Evolutionary conservation across 2,113 vertebrate genomes (phyloP).

Genomic region (Pomatostomus ruficeps): DNA sequence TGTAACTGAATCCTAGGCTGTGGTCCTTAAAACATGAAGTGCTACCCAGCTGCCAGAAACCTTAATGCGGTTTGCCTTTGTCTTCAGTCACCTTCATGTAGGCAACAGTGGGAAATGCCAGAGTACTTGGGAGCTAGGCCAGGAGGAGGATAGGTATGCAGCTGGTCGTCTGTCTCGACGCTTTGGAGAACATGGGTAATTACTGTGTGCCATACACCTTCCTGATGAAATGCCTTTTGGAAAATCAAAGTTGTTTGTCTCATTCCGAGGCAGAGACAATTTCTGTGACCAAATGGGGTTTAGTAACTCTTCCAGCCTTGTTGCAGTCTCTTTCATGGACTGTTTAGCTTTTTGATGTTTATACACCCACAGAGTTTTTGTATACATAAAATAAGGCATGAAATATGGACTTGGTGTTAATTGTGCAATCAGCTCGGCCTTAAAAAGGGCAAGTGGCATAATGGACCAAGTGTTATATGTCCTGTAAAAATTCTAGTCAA

Average conservation of each 20-base stretch:
- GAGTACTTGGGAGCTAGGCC: conserved; percentile 29
- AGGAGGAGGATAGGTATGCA: conserved; percentile 48
- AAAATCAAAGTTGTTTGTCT: conserved; percentile 12
- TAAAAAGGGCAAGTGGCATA: not conserved
- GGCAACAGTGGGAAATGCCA: conserved; percentile 21
- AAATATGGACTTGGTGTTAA: not conserved
- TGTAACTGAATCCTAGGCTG: conserved; percentile 1
- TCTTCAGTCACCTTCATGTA: not conserved
- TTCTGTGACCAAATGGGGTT: conserved; percentile 16
- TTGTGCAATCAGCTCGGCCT: not conserved
- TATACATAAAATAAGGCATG: not conserved
- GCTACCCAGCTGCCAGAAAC: conserved; percentile 14
- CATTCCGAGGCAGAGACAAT: not conserved
- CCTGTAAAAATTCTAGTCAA: not conserved
- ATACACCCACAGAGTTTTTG: not conserved
- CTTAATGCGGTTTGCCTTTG: conserved; percentile 19
- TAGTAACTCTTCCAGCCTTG: not conserved
- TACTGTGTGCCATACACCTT: not conserved
- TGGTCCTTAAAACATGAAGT: not conserved
- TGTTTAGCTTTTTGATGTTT: conserved; percentile 19
- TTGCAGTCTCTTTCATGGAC: not conserved
- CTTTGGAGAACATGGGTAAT: conserved; percentile 15
- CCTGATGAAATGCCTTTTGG: conserved; percentile 33
- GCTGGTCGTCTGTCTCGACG: not conserved
- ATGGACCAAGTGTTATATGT: not conserved